Base-by-base conservation (phyloP, 1,140 invertebrate species). In the Tyrophagus putrescentiae region DNA sequence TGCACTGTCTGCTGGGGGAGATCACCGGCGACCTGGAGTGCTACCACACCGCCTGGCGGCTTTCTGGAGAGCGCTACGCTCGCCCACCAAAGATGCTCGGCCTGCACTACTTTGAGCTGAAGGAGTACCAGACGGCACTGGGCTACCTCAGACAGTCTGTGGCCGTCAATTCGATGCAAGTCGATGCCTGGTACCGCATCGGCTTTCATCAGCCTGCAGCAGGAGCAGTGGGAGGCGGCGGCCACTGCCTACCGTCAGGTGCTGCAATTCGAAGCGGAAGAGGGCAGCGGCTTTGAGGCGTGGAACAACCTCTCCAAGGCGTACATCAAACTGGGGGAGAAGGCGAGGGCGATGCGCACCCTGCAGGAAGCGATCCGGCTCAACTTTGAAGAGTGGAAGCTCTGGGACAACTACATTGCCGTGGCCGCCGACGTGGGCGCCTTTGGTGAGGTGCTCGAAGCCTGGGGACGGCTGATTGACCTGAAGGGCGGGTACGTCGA, bases 241-340 rank as follows among this genome's bases (percentile, higher is more conserved):
- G 86, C 84, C 0, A 80, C 77, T 25, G 85, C 87, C 0, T 98
- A 96, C 70, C 78, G 85, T 66, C 76, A 81, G 60, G 93, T 91
- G 69, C 87, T 88, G 31, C 79, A 79, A 60, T 73, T 97, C 25
- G 89, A 98, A 67, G 81, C 82, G 39, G 84, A 82, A 75, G n/a
- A n/a, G n/a, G n/a, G n/a, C n/a, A n/a, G n/a, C n/a, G 84, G 84
- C 63, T 96, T 89, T 71, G 89, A 97, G 74, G 89, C 87, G 0
- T 98, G 94, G 94, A 97, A 95, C 72, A 98, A 98, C 74, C 74
- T 98, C 52, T 86, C 89, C 11, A 90, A 92, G 70, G 87, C 86
- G 4, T 91, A 95, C 66, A 82, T 92, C 6, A 84, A 88, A 67
- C 72, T 86, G 53, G 82, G 85, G 0, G 82, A 97, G 65, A 95